A percentile compares a stretch with the other conserved stretches of the same genome.
Evolutionary conservation across 2,888 invertebrate genomes (phyloP).

Genomic region (Dermolepida albohirtum): DNA sequence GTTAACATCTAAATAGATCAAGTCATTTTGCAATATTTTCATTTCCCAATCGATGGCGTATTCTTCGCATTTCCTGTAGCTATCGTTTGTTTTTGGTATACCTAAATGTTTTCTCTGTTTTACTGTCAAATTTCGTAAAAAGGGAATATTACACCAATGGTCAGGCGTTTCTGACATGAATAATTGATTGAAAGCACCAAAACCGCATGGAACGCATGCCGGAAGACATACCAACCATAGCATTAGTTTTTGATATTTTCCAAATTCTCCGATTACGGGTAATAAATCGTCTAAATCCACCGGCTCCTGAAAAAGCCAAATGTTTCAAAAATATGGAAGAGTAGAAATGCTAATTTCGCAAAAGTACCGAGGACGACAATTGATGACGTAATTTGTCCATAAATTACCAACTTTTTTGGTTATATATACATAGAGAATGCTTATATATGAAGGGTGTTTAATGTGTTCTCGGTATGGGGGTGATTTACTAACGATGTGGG

Average conservation of each 20-base stretch:
- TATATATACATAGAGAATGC: too few species aligned
- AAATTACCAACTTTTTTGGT: too few species aligned
- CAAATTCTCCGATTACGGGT: constrained; percentile 90
- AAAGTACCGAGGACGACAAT: too few species aligned
- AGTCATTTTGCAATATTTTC: constrained; percentile 53
- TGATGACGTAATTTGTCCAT: too few species aligned
- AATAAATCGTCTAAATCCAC: constrained; percentile 88
- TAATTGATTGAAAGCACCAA: constrained; percentile 92
- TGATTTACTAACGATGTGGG: too few species aligned
- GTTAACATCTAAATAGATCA: constrained; percentile 59
- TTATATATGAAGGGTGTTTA: too few species aligned
- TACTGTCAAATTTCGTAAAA: constrained; percentile 70
- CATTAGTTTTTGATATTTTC: constrained; percentile 86
- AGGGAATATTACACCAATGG: constrained; percentile 86
- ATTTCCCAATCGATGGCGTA: constrained; percentile 81
- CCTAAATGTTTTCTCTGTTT: constrained; percentile 73
- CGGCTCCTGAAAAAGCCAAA: constrained; percentile 62
- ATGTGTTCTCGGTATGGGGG: too few species aligned
- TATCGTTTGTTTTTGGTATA: constrained; percentile 69
- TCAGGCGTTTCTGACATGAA: constrained; percentile 91
- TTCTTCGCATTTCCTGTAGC: constrained; percentile 77
- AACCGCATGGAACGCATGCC: constrained; percentile 90
- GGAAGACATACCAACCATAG: constrained; percentile 89
- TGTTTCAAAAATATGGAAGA: too few species aligned
- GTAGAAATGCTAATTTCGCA: too few species aligned